Conservation (phyloP, 2,113 vertebrate species). For the Spermophilus dauricus region DNA sequence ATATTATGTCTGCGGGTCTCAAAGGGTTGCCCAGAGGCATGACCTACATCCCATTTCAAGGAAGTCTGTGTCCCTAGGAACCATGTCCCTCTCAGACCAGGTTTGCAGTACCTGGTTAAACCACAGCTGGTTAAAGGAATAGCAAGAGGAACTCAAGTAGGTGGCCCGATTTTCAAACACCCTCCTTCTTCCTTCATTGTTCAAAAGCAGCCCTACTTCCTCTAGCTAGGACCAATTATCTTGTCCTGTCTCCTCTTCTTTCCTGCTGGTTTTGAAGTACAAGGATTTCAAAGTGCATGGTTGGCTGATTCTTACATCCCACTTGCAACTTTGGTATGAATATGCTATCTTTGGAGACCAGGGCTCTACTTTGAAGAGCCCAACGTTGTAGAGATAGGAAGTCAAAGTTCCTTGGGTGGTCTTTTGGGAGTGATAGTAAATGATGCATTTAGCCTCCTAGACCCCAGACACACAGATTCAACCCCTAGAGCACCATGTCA, state of each 20-base stretch:
- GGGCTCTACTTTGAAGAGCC: not conserved
- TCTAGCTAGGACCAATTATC: not conserved
- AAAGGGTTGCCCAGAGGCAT: not conserved
- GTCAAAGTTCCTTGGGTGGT: not conserved
- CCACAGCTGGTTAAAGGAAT: not conserved
- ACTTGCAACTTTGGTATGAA: not conserved
- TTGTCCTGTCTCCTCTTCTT: not conserved
- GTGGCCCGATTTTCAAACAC: not conserved
- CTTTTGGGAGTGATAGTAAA: not conserved
- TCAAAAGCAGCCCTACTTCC: not conserved
- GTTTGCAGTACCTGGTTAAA: not conserved
- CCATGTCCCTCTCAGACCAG: not conserved
- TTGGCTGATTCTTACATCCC: not conserved
- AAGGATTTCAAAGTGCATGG: rapidly evolving
- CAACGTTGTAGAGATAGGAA: not conserved
- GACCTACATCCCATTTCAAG: too few species aligned
- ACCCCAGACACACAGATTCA: not conserved
- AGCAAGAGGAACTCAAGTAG: not conserved
- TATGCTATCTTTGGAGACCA: not conserved
- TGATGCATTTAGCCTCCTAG: not conserved
- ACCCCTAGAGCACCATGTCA: too few species aligned
- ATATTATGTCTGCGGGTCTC: not conserved
- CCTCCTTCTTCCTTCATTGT: rapidly evolving
- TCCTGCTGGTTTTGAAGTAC: not conserved
- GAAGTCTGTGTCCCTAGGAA: not conserved